These are phyloP conservation scores for Sogatella furcifera DNA, from an alignment of 1,140 invertebrate species.

Conservation along the genomic window DNA sequence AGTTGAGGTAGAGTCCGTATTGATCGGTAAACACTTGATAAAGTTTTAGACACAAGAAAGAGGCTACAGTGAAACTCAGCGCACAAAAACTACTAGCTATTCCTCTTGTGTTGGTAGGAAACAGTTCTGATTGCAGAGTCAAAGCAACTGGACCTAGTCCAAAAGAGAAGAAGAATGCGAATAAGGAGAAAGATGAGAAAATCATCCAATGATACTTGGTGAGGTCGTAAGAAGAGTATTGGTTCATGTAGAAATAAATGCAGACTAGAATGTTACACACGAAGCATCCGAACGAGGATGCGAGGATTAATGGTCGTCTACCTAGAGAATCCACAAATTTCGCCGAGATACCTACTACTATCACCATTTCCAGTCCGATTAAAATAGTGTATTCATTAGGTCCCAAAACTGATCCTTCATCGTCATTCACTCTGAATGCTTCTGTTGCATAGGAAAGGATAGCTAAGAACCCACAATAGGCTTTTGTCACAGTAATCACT, in stretches of 20 bases:
- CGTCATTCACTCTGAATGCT: slow-evolving; percentile 12
- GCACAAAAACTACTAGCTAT: slow-evolving; percentile 2
- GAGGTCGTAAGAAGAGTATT: neutral
- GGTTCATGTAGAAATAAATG: slow-evolving; percentile 3
- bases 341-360: slow-evolving; percentile 30
- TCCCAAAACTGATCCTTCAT: slow-evolving; percentile 5
- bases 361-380: slow-evolving; percentile 24
- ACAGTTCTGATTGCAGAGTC: slow-evolving; percentile 11
- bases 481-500: slow-evolving; percentile 15
- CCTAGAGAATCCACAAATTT: slow-evolving; percentile 35
- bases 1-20: slow-evolving; percentile 16
- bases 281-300: slow-evolving; percentile 46
- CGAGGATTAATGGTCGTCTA: slow-evolving; percentile 40
- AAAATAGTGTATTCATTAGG: slow-evolving; percentile 19
- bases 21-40: slow-evolving; percentile 13
- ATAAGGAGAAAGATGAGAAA: neutral
- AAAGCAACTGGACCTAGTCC: slow-evolving; percentile 18
- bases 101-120: slow-evolving; percentile 6
- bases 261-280: slow-evolving; percentile 45
- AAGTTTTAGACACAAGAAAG: slow-evolving; percentile 16
- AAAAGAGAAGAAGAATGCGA: slow-evolving; percentile 12
- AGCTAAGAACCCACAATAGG: slow-evolving; percentile 18
- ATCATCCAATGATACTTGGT: neutral
- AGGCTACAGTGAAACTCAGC: neutral
- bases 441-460: slow-evolving; percentile 18